phyloP scores from a whole-genome alignment of 2,113 vertebrate species.

The Takifugu bimaculatus region DNA sequence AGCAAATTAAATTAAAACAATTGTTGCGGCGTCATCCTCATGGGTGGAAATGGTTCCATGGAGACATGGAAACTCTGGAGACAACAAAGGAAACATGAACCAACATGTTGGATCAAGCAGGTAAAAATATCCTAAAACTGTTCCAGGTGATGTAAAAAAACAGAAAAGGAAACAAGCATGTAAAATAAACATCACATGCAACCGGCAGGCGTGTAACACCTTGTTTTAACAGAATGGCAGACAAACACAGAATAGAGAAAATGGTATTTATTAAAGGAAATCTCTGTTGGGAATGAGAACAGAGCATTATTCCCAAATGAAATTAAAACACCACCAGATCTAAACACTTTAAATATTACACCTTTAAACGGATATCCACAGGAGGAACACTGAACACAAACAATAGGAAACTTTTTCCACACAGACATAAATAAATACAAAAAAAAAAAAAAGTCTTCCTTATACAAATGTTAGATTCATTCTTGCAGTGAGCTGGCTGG shows the following conservation, averaged over 20 bases:
- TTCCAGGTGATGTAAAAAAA: no score
- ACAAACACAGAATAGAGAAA: conserved; percentile 23
- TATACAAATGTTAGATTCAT: conserved; percentile 32
- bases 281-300: conserved; percentile 34
- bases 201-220: no score
- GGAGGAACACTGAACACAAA: conserved; percentile 43
- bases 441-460: conserved; percentile 30
- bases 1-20: no score
- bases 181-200: no score
- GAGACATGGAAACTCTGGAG: no score
- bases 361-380: conserved; percentile 55
- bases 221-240: neutral
- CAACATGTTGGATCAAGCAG: no score
- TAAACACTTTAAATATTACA: conserved; percentile 52
- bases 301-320: conserved; percentile 36
- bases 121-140: no score
- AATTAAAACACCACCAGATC: conserved; percentile 36
- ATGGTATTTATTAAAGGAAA: conserved; percentile 57
- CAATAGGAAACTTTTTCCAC: conserved; percentile 20
- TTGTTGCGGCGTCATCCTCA: no score
- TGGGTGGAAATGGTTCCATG: no score
- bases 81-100: no score
- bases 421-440: conserved; percentile 57
- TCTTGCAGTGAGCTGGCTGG: conserved; percentile 39
- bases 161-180: no score